Base-by-base conservation (phyloP, 2,113 vertebrate genomes). In the Sterna hirundo region DNA sequence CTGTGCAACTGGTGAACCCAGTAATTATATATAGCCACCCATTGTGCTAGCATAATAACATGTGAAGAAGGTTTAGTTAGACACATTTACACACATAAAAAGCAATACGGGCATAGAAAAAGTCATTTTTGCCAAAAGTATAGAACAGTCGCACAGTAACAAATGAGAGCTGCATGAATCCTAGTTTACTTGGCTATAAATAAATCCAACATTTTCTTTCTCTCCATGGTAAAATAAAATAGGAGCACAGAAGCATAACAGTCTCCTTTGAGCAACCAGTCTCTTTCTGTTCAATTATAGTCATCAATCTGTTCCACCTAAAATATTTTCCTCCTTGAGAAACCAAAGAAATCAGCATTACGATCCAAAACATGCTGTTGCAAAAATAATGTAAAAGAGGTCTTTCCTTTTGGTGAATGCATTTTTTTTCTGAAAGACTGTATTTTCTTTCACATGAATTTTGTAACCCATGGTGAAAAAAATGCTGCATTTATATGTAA, bases 111-210 rank as follows among this genome's bases (percentile, higher is more conserved):
- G 79, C 94, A 96, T 20, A 93, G 88, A 96, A 94, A 94, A 96
- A 89, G 49, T 60, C 30, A 77, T 79, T 94, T 93, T 93, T 96
- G 71, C 64, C 62, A 82, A 42, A 93, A 94, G 76, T 82, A 87
- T 76, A 94, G 94, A 96, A 97, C 68, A 97, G 91, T 86, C 75
- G 89, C 65, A 87, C 32, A 92, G 78, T 95, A 95, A 97, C 86
- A 97, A 97, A 97, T 93, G 86, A 96, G 79, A 97, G 70, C 96
- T 88, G 86, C 96, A 92, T 97, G 94, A 97, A 96, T 92, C 81
- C 91, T 95, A 96, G 91, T 97, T 97, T 97, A 96, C 94, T 95
- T 90, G 68, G 69, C 93, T 97, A 97, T 96, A 97, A 97, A 97
- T 97, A 95, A 96, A 95, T 90, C 72, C 91, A 94, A 90, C 88